Evolutionary conservation across 2,113 vertebrate species (phyloP), one percentile per base, ranked within the genome.

Genomic region (Dinomys branickii): DNA sequence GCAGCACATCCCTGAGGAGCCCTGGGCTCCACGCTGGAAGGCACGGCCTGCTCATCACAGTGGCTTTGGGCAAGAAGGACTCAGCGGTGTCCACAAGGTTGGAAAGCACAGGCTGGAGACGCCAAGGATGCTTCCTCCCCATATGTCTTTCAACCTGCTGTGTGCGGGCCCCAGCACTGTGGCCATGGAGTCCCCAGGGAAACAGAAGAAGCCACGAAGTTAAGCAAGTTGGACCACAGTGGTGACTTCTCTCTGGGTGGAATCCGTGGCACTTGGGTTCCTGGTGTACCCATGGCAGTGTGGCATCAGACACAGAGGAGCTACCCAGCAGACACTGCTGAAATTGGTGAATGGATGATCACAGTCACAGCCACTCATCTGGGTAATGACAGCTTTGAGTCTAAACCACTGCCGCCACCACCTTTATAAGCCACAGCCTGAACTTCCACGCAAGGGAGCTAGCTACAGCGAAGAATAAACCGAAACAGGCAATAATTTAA

Each of bases 281-380:
- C 2, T 4, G 52, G 3, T 33, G 28, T 7, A 6, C 22, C 56
- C 28, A 7, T 4, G 38, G 35, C n/a, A 14, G 9, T 0, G 10
- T 24, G 73, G 28, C 28, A 6, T 26, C 38, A 26, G 63, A 22
- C 78, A 14, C 44, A 30, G 24, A 30, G 73, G 28, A 47, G 75
- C 26, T 30, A 8, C 44, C 75, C 75, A 50, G 44, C 44, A 17
- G 13, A 2, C 44, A 78, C 75, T 8, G 44, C 44, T 16, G 30
- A 6, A 30, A 5, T 17, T 17, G 24, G 38, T 35, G 35, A 24
- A 0, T 38, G 58, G 28, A 20, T 0, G 1, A 35, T 8, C 0
- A 56, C 6, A 58, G 69, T 92, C 54, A 9, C 0, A 11, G 54
- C 41, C 16, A 9, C 84, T 52, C 22, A 22, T 20, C 14, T 12